Evolutionary conservation across 1,140 invertebrate species (phyloP).

Genomic region (Ptiloglossa arizonensis): DNA sequence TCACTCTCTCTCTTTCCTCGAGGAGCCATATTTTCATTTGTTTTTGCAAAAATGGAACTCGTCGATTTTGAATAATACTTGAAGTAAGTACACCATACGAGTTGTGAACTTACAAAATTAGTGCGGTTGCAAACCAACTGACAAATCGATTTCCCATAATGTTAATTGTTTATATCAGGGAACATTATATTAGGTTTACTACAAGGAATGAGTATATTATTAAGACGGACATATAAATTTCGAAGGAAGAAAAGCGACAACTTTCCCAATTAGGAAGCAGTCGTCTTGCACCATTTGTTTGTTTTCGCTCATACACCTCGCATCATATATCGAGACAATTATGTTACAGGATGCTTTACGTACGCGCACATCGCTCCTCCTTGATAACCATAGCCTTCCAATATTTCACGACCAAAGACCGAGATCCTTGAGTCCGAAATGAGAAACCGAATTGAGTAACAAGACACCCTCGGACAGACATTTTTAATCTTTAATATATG

Average conservation of each 20-base stretch:
- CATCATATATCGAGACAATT: constrained; percentile 5
- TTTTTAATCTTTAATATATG: background rate
- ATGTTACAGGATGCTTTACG: constrained; percentile 20
- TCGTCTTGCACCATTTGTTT: constrained; percentile 41
- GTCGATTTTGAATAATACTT: constrained; percentile 53
- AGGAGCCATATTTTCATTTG: background rate
- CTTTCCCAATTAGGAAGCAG: constrained; percentile 7
- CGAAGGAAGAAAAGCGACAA: constrained; percentile 10
- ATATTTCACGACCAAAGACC: background rate
- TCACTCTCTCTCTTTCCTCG: background rate
- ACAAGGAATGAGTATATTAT: constrained; percentile 12
- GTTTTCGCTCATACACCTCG: constrained; percentile 8
- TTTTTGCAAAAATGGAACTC: constrained; percentile 34
- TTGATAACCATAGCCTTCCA: background rate
- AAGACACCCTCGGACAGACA: background rate
- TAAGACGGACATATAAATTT: background rate
- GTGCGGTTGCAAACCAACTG: constrained; percentile 9
- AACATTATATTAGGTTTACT: too few relatives aligned
- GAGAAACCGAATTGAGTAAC: constrained; percentile 11
- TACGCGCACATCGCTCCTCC: background rate
- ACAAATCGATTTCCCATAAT: background rate
- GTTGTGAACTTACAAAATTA: constrained; percentile 50
- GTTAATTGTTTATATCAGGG: constrained; percentile 7
- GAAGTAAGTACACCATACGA: constrained; percentile 62
- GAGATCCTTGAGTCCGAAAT: constrained; percentile 1